A percentile compares a stretch with the other conserved stretches of the same genome.
Evolutionary conservation across 2,888 invertebrate species (phyloP).

Genomic region (Clostera curtula): DNA sequence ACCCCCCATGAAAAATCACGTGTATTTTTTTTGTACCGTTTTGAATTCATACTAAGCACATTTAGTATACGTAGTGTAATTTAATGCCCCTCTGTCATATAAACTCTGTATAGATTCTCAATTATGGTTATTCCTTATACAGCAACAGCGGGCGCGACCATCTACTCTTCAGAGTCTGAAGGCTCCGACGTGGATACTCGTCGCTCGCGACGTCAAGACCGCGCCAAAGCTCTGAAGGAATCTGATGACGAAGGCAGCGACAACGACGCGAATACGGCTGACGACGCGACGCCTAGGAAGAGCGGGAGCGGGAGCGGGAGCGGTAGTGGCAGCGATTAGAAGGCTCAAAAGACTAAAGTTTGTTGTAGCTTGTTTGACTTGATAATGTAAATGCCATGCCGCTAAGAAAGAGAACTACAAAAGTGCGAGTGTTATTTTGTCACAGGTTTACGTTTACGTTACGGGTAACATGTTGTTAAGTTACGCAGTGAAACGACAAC

Average conservation of each 20-base stretch:
- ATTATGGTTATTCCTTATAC: constrained; percentile 4
- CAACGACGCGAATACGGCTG: constrained; percentile 26
- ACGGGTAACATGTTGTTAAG: too few relatives aligned
- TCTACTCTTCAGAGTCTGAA: constrained; percentile 93
- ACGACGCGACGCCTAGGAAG: constrained; percentile 23
- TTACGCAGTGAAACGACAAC: too few relatives aligned
- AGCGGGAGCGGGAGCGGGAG: constrained; percentile 23
- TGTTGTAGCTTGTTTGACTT: background rate
- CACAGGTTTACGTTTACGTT: too few relatives aligned
- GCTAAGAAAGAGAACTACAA: too few relatives aligned
- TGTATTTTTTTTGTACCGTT: too few relatives aligned
- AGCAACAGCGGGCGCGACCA: constrained; percentile 76
- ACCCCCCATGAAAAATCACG: too few relatives aligned
- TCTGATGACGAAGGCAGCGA: constrained; percentile 79
- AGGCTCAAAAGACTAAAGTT: background rate
- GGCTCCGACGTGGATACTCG: constrained; percentile 88
- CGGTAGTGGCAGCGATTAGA: constrained; percentile 26
- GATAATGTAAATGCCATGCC: too few relatives aligned
- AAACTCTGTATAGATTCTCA: too few relatives aligned
- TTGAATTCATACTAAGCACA: too few relatives aligned
- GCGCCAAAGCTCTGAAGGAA: constrained; percentile 86
- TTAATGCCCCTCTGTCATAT: too few relatives aligned
- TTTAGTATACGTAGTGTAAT: too few relatives aligned
- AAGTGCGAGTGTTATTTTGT: too few relatives aligned
- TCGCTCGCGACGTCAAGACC: constrained; percentile 81